Evolutionary conservation across 2,797 vertebrate genomes (phyloP), one percentile per base, ranked within the genome.

Genomic region (Tokudaia muenninki): DNA sequence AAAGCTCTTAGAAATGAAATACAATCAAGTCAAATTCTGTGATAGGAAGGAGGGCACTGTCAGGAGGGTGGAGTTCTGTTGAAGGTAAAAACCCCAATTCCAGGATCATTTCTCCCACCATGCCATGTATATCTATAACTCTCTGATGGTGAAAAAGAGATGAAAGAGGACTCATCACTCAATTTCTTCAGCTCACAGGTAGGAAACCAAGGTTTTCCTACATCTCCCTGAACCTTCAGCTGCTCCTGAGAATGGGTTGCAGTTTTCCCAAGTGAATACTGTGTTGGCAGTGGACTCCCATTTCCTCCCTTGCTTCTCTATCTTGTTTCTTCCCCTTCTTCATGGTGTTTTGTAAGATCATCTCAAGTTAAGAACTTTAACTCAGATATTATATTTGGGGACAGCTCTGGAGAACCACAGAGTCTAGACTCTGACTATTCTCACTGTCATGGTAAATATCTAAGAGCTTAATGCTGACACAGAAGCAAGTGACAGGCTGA

Each of bases 331-430:
- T 47, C 11, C 72, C 2, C 55, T 22, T 55, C 41, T 2, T 90
- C 84, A 61, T 44, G 77, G 21, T 65, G 10, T 65, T 0, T 50
- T 13, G 14, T 19, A n/a, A 1, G 57, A 29, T 82, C 6, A n/a
- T 63, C 26, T 24, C 88, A 81, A 67, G 31, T 70, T 87, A 63
- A 67, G 67, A 59, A 67, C 21, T n/a, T 90, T 9, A 41, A 95
- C 13, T 90, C 37, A 94, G 50, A 84, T 65, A 3, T n/a, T 90
- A 78, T 22, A n/a, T 19, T 92, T 26, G 0, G 4, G 2, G 0
- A 94, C 4, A 63, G 9, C 59, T 44, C 47, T 70, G 1, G 4
- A 86, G 24, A 67, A 78, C 92, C 88, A 77, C 1, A 2, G 72
- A 86, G 50, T 11, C 2, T 72, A 13, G 34, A 63, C 6, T 37